These are phyloP conservation scores for Heteromyza rotundicornis DNA, from an alignment of 2,888 invertebrate species.

Conservation along the genomic window DNA sequence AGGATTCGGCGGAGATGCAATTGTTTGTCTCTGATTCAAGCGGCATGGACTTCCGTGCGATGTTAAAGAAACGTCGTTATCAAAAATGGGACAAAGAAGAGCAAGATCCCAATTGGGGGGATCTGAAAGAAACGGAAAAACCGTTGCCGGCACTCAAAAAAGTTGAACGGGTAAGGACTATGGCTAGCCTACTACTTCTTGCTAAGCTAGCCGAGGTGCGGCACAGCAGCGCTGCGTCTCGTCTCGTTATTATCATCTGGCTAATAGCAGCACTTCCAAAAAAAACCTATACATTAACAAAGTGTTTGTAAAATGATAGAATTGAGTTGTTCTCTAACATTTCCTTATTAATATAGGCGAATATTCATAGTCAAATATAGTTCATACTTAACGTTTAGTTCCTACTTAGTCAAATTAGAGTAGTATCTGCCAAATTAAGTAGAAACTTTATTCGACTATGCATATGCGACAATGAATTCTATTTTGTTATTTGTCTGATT, in stretches of 20 bases:
- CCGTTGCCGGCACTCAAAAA: conserved; percentile 87
- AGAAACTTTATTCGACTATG: too few species aligned
- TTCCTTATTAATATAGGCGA: too few species aligned
- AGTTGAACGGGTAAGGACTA: conserved; percentile 84
- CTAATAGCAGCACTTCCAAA: neutral
- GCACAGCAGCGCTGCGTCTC: too few species aligned
- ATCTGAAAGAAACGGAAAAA: conserved; percentile 89
- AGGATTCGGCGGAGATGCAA: conserved; percentile 94
- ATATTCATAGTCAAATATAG: too few species aligned
- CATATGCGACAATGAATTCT: too few species aligned
- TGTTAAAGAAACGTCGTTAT: conserved; percentile 96
- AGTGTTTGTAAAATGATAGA: too few species aligned
- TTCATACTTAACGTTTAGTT: too few species aligned
- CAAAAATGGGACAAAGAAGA: conserved; percentile 92
- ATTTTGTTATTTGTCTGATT: too few species aligned
- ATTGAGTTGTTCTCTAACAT: too few species aligned
- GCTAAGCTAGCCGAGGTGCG: neutral
- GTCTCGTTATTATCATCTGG: too few species aligned
- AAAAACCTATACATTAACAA: neutral
- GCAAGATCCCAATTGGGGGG: conserved; percentile 91
- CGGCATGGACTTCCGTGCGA: conserved; percentile 98
- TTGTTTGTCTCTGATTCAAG: conserved; percentile 97
- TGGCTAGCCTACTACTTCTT: neutral
- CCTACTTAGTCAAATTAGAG: too few species aligned
- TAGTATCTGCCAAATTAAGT: too few species aligned